These are phyloP conservation scores for Heliconius cydno DNA, from an alignment of 2,888 invertebrate species.

Conservation along the genomic window DNA sequence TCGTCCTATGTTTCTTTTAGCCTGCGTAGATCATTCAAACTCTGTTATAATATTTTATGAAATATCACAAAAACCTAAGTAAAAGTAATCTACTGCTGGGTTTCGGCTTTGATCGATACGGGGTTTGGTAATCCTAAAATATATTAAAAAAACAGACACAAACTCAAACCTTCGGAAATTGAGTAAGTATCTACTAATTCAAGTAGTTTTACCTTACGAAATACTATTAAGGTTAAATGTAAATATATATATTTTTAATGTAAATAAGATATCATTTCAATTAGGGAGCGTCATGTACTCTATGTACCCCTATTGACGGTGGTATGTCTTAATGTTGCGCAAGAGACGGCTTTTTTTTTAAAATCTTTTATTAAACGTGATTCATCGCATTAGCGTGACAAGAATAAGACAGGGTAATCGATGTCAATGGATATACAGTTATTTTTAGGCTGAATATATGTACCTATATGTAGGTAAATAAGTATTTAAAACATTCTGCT, in stretches of 20 bases:
- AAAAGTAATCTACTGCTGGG: too few relatives aligned
- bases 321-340: background rate
- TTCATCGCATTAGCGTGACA: background rate
- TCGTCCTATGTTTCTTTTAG: too few relatives aligned
- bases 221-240: background rate
- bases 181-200: too few relatives aligned
- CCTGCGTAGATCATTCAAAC: too few relatives aligned
- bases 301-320: background rate
- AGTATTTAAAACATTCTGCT: too few relatives aligned
- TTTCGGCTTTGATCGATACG: too few relatives aligned
- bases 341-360: background rate
- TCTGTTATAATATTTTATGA: too few relatives aligned
- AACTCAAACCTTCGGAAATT: too few relatives aligned
- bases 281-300: background rate
- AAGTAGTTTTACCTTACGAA: background rate
- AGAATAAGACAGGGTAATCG: background rate
- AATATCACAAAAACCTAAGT: too few relatives aligned
- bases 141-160: too few relatives aligned
- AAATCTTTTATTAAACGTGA: background rate
- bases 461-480: background rate
- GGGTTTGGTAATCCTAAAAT: too few relatives aligned
- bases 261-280: constrained; percentile 2
- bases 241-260: constrained; percentile 5
- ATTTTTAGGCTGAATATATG: background rate
- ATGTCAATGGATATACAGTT: background rate